These are phyloP conservation scores for Arenaria interpres DNA, from an alignment of 2,113 vertebrate species.

Conservation along the genomic window DNA sequence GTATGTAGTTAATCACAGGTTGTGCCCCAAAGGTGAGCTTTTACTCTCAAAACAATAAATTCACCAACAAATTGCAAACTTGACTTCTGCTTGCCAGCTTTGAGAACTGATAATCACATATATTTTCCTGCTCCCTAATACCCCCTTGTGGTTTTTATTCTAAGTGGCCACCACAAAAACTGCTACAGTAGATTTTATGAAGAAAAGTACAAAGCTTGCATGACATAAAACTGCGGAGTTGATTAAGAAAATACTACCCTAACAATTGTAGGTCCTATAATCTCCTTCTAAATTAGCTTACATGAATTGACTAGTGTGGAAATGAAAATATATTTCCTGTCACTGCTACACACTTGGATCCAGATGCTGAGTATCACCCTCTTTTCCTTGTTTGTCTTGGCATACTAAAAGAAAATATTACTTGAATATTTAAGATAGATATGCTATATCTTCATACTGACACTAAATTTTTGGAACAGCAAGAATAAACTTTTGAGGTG, in stretches of 20 bases:
- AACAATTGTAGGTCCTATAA: not conserved
- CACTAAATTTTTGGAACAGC: not conserved
- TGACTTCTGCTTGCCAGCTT: not conserved
- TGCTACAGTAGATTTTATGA: not conserved
- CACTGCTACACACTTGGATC: not conserved
- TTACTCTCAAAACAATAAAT: not conserved
- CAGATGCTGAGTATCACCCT: not conserved
- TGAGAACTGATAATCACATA: not conserved
- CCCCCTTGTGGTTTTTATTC: not conserved
- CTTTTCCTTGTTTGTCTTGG: not conserved
- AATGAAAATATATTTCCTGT: not conserved
- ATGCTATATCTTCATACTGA: not conserved
- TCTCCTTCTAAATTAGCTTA: not conserved
- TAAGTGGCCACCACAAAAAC: not conserved
- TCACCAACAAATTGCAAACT: not conserved
- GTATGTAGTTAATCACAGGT: not conserved
- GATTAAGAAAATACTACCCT: not conserved
- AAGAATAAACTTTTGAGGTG: not conserved
- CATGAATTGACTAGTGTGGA: not conserved
- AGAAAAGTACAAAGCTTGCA: not conserved
- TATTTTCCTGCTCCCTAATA: not conserved
- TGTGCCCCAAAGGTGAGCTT: not conserved
- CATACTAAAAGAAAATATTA: not conserved
- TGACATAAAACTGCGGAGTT: not conserved
- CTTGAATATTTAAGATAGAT: not conserved